phyloP scores from a whole-genome alignment of 92 coral and sea anemone species.

The Virgularia gustaviana region DNA sequence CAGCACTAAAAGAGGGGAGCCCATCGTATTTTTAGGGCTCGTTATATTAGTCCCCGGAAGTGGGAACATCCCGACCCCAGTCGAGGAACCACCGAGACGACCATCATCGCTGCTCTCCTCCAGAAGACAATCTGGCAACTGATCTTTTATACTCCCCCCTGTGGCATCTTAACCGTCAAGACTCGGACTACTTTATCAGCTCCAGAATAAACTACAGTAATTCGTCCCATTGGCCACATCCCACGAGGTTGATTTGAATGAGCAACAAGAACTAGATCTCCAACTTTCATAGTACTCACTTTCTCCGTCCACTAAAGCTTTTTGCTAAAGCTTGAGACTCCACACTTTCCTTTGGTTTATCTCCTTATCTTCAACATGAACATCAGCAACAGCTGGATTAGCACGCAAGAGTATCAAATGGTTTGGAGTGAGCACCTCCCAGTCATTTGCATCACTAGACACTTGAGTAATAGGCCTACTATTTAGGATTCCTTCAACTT shows the following conservation, averaged over 20 bases:
- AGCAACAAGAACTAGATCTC: constrained; percentile 27
- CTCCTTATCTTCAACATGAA: background rate
- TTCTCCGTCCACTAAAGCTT: constrained; percentile 26
- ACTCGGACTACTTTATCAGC: constrained; percentile 12
- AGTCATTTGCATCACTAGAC: constrained; percentile 22
- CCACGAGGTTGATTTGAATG: constrained; percentile 34
- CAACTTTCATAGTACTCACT: constrained; percentile 1
- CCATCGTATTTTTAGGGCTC: too few species aligned
- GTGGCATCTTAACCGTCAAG: constrained; percentile 11
- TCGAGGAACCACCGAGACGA: constrained; percentile 12
- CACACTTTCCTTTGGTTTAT: constrained; percentile 9
- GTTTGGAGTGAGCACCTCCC: constrained; percentile 30
- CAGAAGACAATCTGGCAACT: constrained; percentile 3
- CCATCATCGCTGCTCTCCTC: background rate
- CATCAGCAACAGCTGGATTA: constrained; percentile 6
- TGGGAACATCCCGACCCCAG: constrained; percentile 2
- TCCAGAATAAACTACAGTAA: constrained; percentile 13
- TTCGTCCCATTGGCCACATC: constrained; percentile 34
- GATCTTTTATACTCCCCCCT: constrained; percentile 32
- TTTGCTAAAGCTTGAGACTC: constrained; percentile 36
- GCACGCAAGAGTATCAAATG: constrained; percentile 18
- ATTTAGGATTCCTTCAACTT: constrained; percentile 30
- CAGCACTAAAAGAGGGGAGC: too few species aligned
- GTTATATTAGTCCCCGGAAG: background rate
- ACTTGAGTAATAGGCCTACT: constrained; percentile 27